These are phyloP conservation scores for Dryobates pubescens DNA, from an alignment of 2,797 vertebrate species.

Conservation along the genomic window DNA sequence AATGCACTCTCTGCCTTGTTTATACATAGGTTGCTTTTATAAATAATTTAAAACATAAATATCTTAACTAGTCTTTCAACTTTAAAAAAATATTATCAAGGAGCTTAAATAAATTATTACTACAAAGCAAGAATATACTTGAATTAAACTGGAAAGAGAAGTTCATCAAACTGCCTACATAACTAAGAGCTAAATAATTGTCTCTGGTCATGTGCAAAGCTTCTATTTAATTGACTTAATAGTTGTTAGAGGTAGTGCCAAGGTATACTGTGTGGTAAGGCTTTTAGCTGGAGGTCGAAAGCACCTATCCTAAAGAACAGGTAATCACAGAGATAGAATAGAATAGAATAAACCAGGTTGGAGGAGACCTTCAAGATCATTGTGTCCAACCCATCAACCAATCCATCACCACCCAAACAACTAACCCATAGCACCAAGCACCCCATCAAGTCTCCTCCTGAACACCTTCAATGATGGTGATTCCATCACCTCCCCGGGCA, in stretches of 20 bases:
- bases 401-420: too few relatives aligned
- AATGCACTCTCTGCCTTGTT: background rate
- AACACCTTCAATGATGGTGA: too few relatives aligned
- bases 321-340: background rate
- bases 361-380: too few relatives aligned
- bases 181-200: background rate
- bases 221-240: background rate
- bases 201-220: background rate
- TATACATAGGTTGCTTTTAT: background rate
- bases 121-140: background rate
- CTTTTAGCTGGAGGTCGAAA: background rate
- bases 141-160: background rate
- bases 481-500: too few relatives aligned
- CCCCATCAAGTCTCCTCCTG: too few relatives aligned
- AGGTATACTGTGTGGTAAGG: fast-evolving
- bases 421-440: too few relatives aligned
- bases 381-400: too few relatives aligned
- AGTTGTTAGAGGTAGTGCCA: background rate
- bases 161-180: background rate
- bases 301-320: background rate
- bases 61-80: background rate
- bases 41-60: background rate
- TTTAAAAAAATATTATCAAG: background rate
- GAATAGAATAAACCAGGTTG: too few relatives aligned
- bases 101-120: background rate